Base-by-base conservation (phyloP, 1,140 invertebrate species). In the Tribolium madens region DNA sequence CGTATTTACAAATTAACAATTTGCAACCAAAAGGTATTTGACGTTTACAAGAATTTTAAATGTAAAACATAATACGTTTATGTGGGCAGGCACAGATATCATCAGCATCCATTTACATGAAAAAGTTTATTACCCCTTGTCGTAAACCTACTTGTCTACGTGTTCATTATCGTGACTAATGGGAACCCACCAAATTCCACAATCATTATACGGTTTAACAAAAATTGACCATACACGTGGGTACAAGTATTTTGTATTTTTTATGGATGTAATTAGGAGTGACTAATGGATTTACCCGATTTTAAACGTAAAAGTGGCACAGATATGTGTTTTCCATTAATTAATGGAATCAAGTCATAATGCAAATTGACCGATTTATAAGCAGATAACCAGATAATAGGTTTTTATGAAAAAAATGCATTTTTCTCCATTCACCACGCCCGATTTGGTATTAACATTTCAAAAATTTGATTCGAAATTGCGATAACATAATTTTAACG, bases 151-250 rank as follows among this genome's bases (percentile, higher is more conserved):
- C 52, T 57, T 26, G 21, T 57, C 52, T 57, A 57, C 52, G 52
- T 57, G 52, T 57, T 57, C 52, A 57, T 57, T 57, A 21, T 18
- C 52, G 52, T 57, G 52, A 57, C 52, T 64, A 64, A 64, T 64
- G 57, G 57, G 21, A 64, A 15, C 26, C n/a, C 14, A 64, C 14
- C 52, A 21, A 21, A 57, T 1, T 13, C 2, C 17, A 4, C n/a
- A 57, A 57, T n/a, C 7, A 18, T 57, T n/a, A 57, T 3, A 57
- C 15, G 10, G n/a, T n/a, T 57, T 10, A 21, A 57, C 15, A 18
- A 18, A 57, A 57, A 57, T 21, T 21, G 14, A 18, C 17, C 10
- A 57, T 57, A 53, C 17, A 57, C 52, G 52, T 21, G 10, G 17
- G 17, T 57, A n/a, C n/a, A n/a, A n/a, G n/a, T n/a, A 21, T 21